Conservation (phyloP, 2,888 invertebrate species). For the Dryocosmus kuriphilus region DNA sequence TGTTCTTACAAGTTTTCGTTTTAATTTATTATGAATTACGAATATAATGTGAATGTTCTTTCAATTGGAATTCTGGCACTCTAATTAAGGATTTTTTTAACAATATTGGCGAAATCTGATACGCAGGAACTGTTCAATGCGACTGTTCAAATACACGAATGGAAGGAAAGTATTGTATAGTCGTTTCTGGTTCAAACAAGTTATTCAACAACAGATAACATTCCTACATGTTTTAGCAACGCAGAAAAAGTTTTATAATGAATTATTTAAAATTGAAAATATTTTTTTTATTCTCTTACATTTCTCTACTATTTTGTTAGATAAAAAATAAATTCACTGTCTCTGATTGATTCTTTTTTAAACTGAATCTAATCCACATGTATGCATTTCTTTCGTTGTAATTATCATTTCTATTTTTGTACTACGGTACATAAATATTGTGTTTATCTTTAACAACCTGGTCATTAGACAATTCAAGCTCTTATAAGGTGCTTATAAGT, state of each 20-base stretch:
- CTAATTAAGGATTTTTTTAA: constrained; percentile 21
- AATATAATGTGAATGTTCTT: neutral
- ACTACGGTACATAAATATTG: neutral
- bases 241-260: neutral
- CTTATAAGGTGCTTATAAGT: neutral
- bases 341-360: neutral
- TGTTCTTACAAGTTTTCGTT: neutral
- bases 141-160: constrained; percentile 16
- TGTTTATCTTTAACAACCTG: neutral
- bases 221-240: neutral
- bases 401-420: neutral
- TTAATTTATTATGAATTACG: constrained; percentile 16
- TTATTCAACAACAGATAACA: neutral
- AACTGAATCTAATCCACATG: neutral
- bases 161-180: neutral
- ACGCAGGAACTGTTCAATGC: constrained; percentile 7
- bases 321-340: neutral
- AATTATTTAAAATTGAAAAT: neutral
- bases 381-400: neutral
- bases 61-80: constrained; percentile 4
- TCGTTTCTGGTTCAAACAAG: constrained; percentile 11
- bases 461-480: constrained; percentile 9
- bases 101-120: constrained; percentile 14
- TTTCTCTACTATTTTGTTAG: neutral
- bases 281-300: neutral